These are phyloP conservation scores for Ochropleura leucogaster DNA, from an alignment of 2,888 invertebrate genomes.

Conservation along the genomic window DNA sequence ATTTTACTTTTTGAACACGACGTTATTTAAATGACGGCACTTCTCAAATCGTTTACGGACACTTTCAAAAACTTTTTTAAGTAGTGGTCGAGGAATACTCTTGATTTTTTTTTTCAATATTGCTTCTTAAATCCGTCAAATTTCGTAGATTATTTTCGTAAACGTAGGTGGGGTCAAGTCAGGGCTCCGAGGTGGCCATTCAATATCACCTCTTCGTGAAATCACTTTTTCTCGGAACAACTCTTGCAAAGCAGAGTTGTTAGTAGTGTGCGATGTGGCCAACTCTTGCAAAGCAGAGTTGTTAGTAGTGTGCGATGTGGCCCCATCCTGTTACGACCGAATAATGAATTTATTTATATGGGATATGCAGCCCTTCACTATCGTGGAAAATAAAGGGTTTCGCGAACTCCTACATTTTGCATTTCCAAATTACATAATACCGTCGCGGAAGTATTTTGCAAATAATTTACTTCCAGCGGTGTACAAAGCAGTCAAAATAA, in stretches of 20 bases:
- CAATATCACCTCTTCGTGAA: too few species aligned
- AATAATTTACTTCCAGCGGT: too few species aligned
- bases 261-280: too few species aligned
- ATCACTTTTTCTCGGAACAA: too few species aligned
- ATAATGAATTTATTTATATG: neutral
- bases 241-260: too few species aligned
- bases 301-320: too few species aligned
- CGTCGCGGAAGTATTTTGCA: neutral
- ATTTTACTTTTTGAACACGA: conserved; percentile 13
- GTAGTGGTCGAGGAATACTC: conserved; percentile 6
- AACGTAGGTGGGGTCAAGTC: too few species aligned
- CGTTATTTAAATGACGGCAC: conserved; percentile 17
- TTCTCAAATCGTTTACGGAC: neutral
- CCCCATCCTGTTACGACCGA: neutral
- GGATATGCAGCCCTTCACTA: conserved; percentile 3
- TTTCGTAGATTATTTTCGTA: too few species aligned
- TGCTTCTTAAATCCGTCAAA: too few species aligned
- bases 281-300: too few species aligned
- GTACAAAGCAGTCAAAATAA: too few species aligned
- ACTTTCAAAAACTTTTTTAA: conserved; percentile 10
- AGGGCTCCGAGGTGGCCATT: too few species aligned
- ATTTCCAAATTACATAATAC: neutral
- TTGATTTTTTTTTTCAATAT: conserved; percentile 4
- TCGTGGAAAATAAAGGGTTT: conserved; percentile 1
- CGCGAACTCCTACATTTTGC: conserved; percentile 3